Evolutionary conservation across 2,113 vertebrate genomes (phyloP), one percentile per base, ranked within the genome.

Genomic region (Perca flavescens): DNA sequence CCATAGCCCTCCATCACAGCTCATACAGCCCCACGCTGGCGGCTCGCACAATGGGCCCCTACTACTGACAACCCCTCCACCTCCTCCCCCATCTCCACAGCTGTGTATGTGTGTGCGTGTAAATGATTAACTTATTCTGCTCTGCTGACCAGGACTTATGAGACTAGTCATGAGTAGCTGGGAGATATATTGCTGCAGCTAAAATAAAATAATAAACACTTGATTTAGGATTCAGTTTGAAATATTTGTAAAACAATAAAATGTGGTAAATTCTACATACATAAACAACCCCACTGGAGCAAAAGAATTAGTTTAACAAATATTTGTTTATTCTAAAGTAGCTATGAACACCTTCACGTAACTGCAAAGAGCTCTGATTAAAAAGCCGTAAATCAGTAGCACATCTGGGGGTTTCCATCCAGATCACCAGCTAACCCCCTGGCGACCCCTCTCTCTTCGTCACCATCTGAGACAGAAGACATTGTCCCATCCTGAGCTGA

Each of bases 111-210:
- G 80, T 80, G 96, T 96, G 95, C 95, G 96, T 95, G 96, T 98
- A 97, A 99, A 99, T 99, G 97, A 99, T 98, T 99, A 98, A 99
- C 98, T 98, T 97, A 98, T 98, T 99, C 96, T 97, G 97, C 96
- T 97, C 97, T 95, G 95, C 94, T 97, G 97, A 95, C 96, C 96
- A 83, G 96, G 96, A 96, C 95, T 97, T 97, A 97, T 96, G 95
- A 97, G 96, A 96, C 95, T 93, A 95, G 96, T 96, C 96, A 97
- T 94, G 82, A 90, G 86, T 70, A 83, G 68, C 60, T 78, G 62
- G 61, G 95, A 95, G 96, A 97, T 96, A 96, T 96, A 97, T 96
- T 93, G 94, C 95, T 94, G 91, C 93, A 89, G 74, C 84, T 81
- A 87, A 86, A 84, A 88, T 83, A 76, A 86, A 92, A 88, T 56